Evolutionary conservation across 2,113 vertebrate genomes (phyloP).

Genomic region (Lepus europaeus): DNA sequence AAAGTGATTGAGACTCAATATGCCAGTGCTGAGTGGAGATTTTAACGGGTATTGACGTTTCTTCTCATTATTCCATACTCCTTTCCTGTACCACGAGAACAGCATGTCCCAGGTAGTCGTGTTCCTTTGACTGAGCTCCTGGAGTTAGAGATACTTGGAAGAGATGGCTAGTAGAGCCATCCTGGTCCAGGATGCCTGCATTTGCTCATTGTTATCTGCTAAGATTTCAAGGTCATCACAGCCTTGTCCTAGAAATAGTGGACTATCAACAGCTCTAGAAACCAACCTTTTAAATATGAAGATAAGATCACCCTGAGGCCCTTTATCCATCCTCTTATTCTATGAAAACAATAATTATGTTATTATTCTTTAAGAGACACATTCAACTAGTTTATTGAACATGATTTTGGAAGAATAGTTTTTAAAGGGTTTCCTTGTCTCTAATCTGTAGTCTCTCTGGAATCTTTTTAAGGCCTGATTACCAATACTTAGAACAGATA

Average conservation of each 20-base stretch:
- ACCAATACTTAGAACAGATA: background rate
- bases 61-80: background rate
- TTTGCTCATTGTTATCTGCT: background rate
- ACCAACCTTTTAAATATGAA: slow-evolving; percentile 60
- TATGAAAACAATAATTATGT: slow-evolving; percentile 64
- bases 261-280: background rate
- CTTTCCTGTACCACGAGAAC: background rate
- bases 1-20: background rate
- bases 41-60: background rate
- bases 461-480: slow-evolving; percentile 57
- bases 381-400: slow-evolving; percentile 54
- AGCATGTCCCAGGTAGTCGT: background rate
- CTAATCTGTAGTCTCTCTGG: slow-evolving; percentile 20
- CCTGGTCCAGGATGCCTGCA: background rate
- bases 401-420: slow-evolving; percentile 60
- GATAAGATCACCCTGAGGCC: slow-evolving; percentile 40
- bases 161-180: background rate
- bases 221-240: background rate
- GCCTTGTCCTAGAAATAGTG: background rate
- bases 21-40: no score
- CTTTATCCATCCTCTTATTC: slow-evolving; percentile 54
- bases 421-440: slow-evolving; percentile 47
- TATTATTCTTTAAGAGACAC: slow-evolving; percentile 64
- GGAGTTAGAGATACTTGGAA: background rate
- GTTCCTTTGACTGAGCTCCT: background rate